phyloP scores from a whole-genome alignment of 2,797 vertebrate genomes.

The Clarias fuscus region DNA sequence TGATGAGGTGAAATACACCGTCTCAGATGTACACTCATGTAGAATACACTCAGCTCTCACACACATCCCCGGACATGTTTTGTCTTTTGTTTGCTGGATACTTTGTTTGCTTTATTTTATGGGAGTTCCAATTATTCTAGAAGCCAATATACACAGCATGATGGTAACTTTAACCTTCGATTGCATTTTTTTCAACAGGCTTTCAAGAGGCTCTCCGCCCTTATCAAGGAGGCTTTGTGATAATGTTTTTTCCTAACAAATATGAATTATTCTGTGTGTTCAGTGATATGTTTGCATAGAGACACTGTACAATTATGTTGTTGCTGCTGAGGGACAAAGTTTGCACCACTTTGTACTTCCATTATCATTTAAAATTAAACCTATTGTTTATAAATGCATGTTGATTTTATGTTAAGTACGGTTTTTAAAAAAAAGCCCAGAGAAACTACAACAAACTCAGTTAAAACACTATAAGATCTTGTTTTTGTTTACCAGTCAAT shows the following conservation, averaged over 20 bases:
- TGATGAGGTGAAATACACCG: conserved; percentile 74
- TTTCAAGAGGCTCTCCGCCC: conserved; percentile 82
- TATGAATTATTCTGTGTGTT: background rate
- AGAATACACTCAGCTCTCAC: conserved; percentile 1
- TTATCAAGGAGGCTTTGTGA: conserved; percentile 84
- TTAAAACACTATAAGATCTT: background rate
- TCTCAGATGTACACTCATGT: background rate
- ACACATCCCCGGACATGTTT: background rate
- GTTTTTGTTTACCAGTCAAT: background rate
- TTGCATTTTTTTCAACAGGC: conserved; percentile 71
- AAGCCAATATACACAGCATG: background rate
- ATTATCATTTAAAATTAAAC: background rate
- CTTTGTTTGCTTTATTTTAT: background rate
- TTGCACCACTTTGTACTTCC: background rate
- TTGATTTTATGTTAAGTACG: background rate
- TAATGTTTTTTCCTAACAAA: background rate
- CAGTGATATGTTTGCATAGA: background rate
- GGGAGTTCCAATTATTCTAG: background rate
- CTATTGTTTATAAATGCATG: too few relatives aligned
- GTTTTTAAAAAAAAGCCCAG: background rate
- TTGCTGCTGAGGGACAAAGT: background rate
- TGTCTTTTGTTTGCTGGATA: background rate
- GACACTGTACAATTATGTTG: background rate
- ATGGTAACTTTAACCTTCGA: background rate
- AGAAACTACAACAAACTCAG: background rate